Percentiles rank a stretch among this genome's conserved stretches.
These are phyloP conservation scores for Pachydiplax longipennis DNA, from an alignment of 2,888 invertebrate genomes.

Conservation along the genomic window DNA sequence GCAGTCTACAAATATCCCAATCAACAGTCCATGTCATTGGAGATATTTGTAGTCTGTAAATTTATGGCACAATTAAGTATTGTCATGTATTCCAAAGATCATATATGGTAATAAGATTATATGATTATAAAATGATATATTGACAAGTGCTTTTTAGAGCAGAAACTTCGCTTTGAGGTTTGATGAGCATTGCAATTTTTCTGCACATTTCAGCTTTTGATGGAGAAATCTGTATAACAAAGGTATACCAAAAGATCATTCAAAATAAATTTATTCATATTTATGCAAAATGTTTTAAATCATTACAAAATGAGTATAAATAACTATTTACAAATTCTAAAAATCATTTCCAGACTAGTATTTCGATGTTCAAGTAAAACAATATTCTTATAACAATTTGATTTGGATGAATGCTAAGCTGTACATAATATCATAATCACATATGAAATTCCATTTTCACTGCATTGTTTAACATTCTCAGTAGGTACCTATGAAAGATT, in stretches of 20 bases:
- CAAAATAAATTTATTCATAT: constrained; percentile 38
- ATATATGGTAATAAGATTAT: too few species aligned
- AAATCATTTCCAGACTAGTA: constrained; percentile 40
- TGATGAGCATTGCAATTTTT: too few species aligned
- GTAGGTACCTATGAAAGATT: neutral
- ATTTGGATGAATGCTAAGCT: neutral
- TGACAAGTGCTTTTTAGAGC: too few species aligned
- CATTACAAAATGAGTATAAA: constrained; percentile 39
- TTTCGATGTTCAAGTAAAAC: constrained; percentile 28
- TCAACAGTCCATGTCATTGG: too few species aligned
- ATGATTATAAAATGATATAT: too few species aligned
- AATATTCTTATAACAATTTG: neutral
- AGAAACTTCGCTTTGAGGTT: too few species aligned
- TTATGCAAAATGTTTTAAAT: constrained; percentile 28
- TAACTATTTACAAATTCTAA: constrained; percentile 39
- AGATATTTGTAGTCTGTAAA: too few species aligned
- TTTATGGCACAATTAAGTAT: too few species aligned
- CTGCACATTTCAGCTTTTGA: too few species aligned
- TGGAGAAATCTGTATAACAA: neutral
- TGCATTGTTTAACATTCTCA: neutral
- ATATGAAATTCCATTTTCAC: neutral
- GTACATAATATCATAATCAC: neutral
- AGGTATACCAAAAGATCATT: neutral
- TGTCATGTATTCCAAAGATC: too few species aligned
- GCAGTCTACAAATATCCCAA: too few species aligned